Conservation (phyloP, 1,140 invertebrate genomes). For the Eumaeus atala region DNA sequence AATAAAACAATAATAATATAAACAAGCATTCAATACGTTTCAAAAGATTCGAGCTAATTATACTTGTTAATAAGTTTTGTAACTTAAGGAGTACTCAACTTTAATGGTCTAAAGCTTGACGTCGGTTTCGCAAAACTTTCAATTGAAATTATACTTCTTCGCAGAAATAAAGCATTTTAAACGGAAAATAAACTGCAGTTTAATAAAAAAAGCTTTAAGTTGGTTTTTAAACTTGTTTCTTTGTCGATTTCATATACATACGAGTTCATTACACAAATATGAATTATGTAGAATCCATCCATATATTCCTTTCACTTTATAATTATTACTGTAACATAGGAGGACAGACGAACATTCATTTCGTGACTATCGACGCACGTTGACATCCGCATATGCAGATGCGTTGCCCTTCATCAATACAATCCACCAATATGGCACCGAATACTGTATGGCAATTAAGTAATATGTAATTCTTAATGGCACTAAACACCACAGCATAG, state of each 20-base stretch:
- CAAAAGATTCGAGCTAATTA: constrained; percentile 4
- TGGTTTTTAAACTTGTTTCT: constrained; percentile 6
- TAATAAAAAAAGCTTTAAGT: constrained; percentile 8
- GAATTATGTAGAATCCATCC: too few relatives aligned
- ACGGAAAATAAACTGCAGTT: constrained; percentile 7
- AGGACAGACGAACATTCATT: too few relatives aligned
- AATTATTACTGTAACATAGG: too few relatives aligned
- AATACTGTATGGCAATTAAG: too few relatives aligned
- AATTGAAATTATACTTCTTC: constrained; percentile 27
- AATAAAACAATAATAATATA: too few relatives aligned
- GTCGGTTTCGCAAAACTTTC: constrained; percentile 25
- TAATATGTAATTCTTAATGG: too few relatives aligned
- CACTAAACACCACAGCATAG: too few relatives aligned
- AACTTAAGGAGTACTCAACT: constrained; percentile 15
- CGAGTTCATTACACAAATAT: not conserved
- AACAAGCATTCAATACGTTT: not conserved
- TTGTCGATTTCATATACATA: not conserved
- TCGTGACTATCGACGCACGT: too few relatives aligned
- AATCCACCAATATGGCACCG: too few relatives aligned
- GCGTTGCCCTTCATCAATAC: too few relatives aligned
- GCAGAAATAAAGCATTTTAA: constrained; percentile 16
- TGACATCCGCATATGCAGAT: too few relatives aligned
- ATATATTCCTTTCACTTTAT: too few relatives aligned
- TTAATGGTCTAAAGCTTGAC: constrained; percentile 17
- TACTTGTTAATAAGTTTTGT: constrained; percentile 5